Evolutionary conservation across 2,113 vertebrate genomes (phyloP).

Genomic region (Chloroceryle aenea): DNA sequence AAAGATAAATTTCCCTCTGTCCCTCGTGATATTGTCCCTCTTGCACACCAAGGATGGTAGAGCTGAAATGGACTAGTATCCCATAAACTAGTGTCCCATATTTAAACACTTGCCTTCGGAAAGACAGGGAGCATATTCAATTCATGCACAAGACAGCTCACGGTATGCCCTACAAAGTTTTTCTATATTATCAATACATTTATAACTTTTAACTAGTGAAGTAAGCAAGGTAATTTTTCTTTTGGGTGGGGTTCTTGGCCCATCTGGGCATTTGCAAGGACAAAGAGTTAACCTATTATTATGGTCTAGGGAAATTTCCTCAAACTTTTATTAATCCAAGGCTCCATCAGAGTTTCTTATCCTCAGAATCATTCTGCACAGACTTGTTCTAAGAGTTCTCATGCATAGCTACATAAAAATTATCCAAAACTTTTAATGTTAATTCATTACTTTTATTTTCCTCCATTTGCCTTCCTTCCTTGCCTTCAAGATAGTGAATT

Average conservation of each 20-base stretch:
- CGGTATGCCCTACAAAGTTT: not conserved
- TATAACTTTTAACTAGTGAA: not conserved
- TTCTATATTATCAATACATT: not conserved
- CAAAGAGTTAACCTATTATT: not conserved
- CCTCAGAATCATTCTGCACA: not conserved
- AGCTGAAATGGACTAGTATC: not conserved
- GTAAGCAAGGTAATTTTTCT: not conserved
- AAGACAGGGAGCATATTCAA: not conserved
- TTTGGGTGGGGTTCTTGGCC: not conserved
- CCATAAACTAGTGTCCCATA: not conserved
- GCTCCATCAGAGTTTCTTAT: not conserved
- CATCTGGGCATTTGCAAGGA: not conserved
- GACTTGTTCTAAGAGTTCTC: not conserved
- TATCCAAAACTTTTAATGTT: not conserved
- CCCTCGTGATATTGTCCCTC: not conserved
- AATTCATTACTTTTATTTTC: not conserved
- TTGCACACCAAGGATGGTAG: not conserved
- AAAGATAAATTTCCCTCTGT: not conserved
- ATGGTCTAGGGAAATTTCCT: not conserved
- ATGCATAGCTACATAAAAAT: not conserved
- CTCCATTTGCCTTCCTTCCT: not conserved
- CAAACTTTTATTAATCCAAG: not conserved
- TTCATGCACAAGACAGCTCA: not conserved
- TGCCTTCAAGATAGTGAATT: not conserved
- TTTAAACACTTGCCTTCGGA: not conserved